phyloP scores from a whole-genome alignment of 2,113 vertebrate genomes.

The Carlito syrichta region DNA sequence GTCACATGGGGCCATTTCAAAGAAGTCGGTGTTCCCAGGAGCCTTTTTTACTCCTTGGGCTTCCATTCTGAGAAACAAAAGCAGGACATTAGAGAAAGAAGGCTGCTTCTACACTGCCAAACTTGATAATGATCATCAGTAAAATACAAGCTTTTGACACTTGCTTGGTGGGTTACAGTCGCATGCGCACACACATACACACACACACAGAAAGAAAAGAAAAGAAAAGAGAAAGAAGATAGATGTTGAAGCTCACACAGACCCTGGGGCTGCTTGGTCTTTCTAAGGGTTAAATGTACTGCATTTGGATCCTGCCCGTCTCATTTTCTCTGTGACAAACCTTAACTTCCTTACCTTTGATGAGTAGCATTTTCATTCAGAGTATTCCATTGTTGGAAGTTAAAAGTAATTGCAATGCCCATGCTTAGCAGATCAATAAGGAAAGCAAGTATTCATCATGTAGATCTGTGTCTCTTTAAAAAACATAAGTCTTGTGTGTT shows the following conservation, averaged over 20 bases:
- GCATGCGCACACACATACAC: too few species aligned
- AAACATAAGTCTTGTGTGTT: constrained; percentile 14
- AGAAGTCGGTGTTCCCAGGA: neutral
- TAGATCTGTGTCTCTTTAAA: neutral
- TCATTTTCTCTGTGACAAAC: constrained; percentile 48
- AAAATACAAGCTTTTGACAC: neutral
- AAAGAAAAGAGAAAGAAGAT: neutral
- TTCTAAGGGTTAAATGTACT: constrained; percentile 38
- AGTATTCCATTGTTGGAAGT: constrained; percentile 61
- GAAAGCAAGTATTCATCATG: neutral
- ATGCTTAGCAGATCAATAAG: constrained; percentile 52
- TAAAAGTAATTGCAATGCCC: constrained; percentile 55
- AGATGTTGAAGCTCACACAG: neutral
- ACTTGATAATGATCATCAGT: neutral
- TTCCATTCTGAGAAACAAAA: neutral
- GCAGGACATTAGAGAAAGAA: neutral
- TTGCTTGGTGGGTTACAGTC: neutral
- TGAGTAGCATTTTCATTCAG: constrained; percentile 68
- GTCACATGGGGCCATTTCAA: neutral
- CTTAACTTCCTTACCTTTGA: constrained; percentile 56
- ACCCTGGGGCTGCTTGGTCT: constrained; percentile 4
- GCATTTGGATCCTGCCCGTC: constrained; percentile 38
- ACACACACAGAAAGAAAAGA: too few species aligned
- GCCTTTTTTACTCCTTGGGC: neutral
- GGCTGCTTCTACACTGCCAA: neutral